Evolutionary conservation across 2,113 vertebrate genomes (phyloP).

Genomic region (Corapipo altera): DNA sequence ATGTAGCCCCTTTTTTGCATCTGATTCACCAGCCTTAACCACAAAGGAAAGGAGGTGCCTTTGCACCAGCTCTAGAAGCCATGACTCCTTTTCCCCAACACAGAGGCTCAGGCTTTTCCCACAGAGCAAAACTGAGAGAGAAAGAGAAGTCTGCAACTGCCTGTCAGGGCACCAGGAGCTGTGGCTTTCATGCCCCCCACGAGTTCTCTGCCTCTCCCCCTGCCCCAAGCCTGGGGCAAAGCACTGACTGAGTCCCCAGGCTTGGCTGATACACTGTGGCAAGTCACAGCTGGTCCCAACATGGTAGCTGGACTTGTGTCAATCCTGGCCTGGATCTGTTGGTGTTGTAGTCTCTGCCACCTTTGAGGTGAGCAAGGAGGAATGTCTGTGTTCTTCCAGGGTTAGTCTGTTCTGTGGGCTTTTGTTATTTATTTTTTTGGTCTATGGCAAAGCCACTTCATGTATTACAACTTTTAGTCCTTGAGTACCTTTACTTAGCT

Average conservation of each 20-base stretch:
- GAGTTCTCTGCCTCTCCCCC: rapidly evolving
- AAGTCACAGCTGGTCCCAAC: no score
- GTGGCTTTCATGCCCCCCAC: rapidly evolving
- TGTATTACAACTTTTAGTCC: not conserved
- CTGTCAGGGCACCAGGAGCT: not conserved
- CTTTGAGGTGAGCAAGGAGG: not conserved
- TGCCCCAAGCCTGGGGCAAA: not conserved
- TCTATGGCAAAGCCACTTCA: not conserved
- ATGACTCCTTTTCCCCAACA: not conserved
- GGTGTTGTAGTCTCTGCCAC: no score
- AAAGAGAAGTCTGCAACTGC: not conserved
- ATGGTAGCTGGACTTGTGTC: not conserved
- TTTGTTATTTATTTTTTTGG: not conserved
- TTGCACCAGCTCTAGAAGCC: not conserved
- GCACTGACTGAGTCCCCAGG: rapidly evolving
- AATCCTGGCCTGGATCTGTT: not conserved
- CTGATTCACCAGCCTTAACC: not conserved
- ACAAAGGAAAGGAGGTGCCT: not conserved
- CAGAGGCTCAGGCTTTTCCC: not conserved
- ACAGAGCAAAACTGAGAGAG: not conserved
- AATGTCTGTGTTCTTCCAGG: not conserved
- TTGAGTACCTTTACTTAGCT: not conserved
- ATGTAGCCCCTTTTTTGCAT: not conserved
- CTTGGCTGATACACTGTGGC: not conserved
- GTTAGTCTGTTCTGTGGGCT: not conserved